Percentiles rank a stretch among this genome's conserved stretches.
phyloP scores from a whole-genome alignment of 2,797 vertebrate species.

The Acanthurus lineatus region DNA sequence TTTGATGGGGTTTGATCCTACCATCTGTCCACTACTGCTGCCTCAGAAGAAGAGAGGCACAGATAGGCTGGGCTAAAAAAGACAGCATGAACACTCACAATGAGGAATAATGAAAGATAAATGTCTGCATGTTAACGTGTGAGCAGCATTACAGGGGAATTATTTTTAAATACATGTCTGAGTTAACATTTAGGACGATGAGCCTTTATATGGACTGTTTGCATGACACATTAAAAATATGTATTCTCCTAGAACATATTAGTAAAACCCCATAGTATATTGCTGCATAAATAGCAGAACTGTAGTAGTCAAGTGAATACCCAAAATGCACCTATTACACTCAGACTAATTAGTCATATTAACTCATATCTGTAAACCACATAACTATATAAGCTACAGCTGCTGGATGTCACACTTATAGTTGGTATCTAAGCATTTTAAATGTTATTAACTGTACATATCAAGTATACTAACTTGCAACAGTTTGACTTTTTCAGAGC shows the following conservation, averaged over 20 bases:
- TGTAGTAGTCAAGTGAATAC: neutral
- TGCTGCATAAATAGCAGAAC: neutral
- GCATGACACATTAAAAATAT: neutral
- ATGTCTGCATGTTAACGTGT: neutral
- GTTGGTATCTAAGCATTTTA: neutral
- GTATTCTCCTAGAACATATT: neutral
- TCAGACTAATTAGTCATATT: neutral
- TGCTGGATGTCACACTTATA: neutral
- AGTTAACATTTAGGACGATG: neutral
- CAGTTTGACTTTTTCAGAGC: too few species aligned
- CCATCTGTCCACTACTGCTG: conserved; percentile 80
- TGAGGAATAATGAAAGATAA: conserved; percentile 11
- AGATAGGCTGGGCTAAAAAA: conserved; percentile 23
- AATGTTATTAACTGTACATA: too few species aligned
- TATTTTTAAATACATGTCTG: conserved; percentile 6
- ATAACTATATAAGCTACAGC: neutral
- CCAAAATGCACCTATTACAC: neutral
- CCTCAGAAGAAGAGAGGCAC: conserved; percentile 41
- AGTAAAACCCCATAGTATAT: neutral
- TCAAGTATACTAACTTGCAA: too few species aligned
- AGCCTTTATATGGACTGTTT: neutral
- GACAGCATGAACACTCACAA: neutral
- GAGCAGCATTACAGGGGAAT: conserved; percentile 8
- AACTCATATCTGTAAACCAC: neutral
- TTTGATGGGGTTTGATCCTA: conserved; percentile 83